A percentile compares a stretch with the other conserved stretches of the same genome.
These are phyloP conservation scores for Bellardia bayeri DNA, from an alignment of 2,888 invertebrate genomes.

Conservation along the genomic window DNA sequence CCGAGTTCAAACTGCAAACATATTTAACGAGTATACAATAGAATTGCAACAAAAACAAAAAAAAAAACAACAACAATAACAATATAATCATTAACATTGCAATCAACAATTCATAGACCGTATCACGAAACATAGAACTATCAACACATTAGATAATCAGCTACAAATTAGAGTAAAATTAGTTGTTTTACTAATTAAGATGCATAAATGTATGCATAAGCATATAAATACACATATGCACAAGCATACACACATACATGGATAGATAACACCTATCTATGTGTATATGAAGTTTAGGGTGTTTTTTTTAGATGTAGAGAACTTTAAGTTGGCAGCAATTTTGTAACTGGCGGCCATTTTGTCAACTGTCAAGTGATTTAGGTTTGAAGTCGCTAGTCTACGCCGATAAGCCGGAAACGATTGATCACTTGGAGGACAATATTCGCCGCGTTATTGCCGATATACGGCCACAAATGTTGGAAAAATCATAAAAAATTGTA, in stretches of 20 bases:
- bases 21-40: slow-evolving; percentile 5
- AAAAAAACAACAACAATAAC: slow-evolving; percentile 15
- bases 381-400: too few relatives aligned
- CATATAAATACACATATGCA: background rate
- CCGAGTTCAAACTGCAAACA: background rate
- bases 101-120: slow-evolving; percentile 38
- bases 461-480: too few relatives aligned
- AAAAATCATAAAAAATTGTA: too few relatives aligned
- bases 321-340: too few relatives aligned
- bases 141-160: slow-evolving; percentile 72
- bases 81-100: slow-evolving; percentile 36
- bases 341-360: too few relatives aligned
- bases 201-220: slow-evolving; percentile 39
- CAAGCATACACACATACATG: background rate
- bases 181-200: slow-evolving; percentile 69
- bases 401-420: too few relatives aligned
- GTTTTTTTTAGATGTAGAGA: too few relatives aligned
- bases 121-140: slow-evolving; percentile 43
- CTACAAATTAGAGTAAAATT: slow-evolving; percentile 64
- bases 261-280: background rate
- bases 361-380: too few relatives aligned
- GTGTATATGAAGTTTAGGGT: too few relatives aligned
- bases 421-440: too few relatives aligned
- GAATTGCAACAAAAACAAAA: slow-evolving; percentile 29
- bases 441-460: too few relatives aligned